These are phyloP conservation scores for Polydrusus tereticollis DNA, from an alignment of 2,888 invertebrate genomes.

Conservation along the genomic window DNA sequence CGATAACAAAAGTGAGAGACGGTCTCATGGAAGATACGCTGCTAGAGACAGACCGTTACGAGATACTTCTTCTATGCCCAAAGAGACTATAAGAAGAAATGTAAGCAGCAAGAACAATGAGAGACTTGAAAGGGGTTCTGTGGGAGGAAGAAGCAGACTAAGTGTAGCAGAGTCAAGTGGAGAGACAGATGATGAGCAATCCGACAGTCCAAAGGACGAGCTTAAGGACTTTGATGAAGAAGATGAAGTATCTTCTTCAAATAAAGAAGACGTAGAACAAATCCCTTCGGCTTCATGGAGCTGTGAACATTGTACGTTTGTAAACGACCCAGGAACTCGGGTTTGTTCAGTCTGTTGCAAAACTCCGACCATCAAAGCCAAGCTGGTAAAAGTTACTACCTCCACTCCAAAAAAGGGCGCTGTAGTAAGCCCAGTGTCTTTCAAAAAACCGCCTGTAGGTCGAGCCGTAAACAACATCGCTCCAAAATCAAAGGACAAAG, in stretches of 20 bases:
- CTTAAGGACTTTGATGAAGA: constrained; percentile 43
- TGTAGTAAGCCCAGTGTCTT: constrained; percentile 10
- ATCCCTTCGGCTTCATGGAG: constrained; percentile 79
- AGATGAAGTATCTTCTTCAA: constrained; percentile 57
- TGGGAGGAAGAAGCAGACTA: constrained; percentile 54
- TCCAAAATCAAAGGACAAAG: constrained; percentile 38
- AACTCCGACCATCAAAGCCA: constrained; percentile 71
- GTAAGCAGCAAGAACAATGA: constrained; percentile 51
- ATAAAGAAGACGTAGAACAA: constrained; percentile 58
- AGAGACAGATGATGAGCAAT: constrained; percentile 60
- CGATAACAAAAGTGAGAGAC: constrained; percentile 56
- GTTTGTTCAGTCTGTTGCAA: constrained; percentile 91
- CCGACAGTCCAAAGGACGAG: constrained; percentile 57
- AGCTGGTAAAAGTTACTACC: constrained; percentile 50
- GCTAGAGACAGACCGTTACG: constrained; percentile 56
- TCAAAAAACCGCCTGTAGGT: constrained; percentile 43
- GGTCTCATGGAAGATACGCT: constrained; percentile 57
- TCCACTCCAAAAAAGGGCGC: neutral
- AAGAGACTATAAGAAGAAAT: constrained; percentile 57
- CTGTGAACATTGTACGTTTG: constrained; percentile 91
- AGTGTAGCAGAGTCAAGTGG: constrained; percentile 59
- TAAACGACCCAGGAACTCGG: constrained; percentile 83
- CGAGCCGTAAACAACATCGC: constrained; percentile 17
- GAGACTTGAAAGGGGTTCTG: constrained; percentile 56
- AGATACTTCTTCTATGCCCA: constrained; percentile 61